These are phyloP conservation scores for Thunnus maccoyii DNA, from an alignment of 2,113 vertebrate species.

Conservation along the genomic window DNA sequence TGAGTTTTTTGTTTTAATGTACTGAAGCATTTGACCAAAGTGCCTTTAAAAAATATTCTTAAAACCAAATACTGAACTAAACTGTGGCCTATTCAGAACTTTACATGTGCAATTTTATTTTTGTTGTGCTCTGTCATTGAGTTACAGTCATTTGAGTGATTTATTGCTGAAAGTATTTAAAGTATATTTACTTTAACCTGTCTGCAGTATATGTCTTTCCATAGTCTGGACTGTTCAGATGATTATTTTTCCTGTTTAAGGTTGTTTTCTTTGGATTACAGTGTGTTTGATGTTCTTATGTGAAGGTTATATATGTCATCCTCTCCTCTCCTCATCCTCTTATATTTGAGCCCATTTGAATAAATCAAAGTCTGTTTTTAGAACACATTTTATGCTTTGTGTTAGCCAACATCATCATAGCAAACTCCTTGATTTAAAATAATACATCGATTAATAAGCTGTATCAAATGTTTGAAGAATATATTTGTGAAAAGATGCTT, in stretches of 20 bases:
- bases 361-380: neutral
- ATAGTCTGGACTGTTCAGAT: neutral
- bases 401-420: neutral
- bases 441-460: neutral
- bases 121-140: neutral
- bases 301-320: neutral
- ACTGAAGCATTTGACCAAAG: neutral
- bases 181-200: neutral
- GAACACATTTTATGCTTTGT: neutral
- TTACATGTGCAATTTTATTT: neutral
- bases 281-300: neutral
- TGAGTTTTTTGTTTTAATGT: neutral
- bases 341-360: neutral
- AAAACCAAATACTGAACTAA: neutral
- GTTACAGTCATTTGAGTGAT: conserved; percentile 23
- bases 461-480: neutral
- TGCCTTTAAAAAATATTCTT: neutral
- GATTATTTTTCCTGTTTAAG: neutral
- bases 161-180: neutral
- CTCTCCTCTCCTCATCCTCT: neutral
- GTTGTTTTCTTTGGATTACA: neutral
- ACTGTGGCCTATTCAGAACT: neutral
- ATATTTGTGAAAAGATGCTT: neutral
- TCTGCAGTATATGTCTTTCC: neutral
- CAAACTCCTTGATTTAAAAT: neutral